Evolutionary conservation across 2,797 vertebrate species (phyloP).

Genomic region (Hoplostethus mediterraneus): DNA sequence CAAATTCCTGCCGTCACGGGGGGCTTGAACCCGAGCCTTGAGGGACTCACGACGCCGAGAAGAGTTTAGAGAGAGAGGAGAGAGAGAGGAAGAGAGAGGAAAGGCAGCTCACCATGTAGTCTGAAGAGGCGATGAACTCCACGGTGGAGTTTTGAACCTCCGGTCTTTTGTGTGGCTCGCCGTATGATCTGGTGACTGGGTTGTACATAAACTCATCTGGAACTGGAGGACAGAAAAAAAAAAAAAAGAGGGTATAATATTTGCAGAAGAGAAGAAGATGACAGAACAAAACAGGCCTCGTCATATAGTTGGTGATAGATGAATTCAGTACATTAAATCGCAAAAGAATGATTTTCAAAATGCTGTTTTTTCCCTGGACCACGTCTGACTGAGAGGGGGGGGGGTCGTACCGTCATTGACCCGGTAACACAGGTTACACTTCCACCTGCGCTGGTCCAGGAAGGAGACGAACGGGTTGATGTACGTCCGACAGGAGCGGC

Average conservation of each 20-base stretch:
- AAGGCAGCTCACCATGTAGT: conserved; percentile 92
- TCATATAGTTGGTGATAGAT: background rate
- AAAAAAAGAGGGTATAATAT: background rate
- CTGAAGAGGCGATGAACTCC: conserved; percentile 98
- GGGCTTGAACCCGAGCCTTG: too few relatives aligned
- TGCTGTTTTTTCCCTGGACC: background rate
- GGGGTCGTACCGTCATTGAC: conserved; percentile 92
- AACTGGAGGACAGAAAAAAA: conserved; percentile 78
- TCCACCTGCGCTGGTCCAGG: conserved; percentile 97
- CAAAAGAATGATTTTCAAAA: too few relatives aligned
- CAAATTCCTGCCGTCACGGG: background rate
- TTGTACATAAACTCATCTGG: conserved; percentile 99
- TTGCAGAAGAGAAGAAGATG: background rate
- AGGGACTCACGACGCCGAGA: background rate
- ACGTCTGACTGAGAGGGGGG: background rate
- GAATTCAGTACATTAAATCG: too few relatives aligned
- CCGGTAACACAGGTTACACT: conserved; percentile 97
- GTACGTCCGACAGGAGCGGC: conserved; percentile 95
- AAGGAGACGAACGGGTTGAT: conserved; percentile 99
- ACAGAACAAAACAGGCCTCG: background rate
- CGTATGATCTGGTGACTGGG: conserved; percentile 94
- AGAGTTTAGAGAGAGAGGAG: background rate
- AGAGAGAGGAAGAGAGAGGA: background rate
- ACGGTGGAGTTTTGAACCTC: conserved; percentile 97
- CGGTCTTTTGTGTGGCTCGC: conserved; percentile 96